Evolutionary conservation across 2,113 vertebrate genomes (phyloP).

Genomic region (Miniopterus natalensis): DNA sequence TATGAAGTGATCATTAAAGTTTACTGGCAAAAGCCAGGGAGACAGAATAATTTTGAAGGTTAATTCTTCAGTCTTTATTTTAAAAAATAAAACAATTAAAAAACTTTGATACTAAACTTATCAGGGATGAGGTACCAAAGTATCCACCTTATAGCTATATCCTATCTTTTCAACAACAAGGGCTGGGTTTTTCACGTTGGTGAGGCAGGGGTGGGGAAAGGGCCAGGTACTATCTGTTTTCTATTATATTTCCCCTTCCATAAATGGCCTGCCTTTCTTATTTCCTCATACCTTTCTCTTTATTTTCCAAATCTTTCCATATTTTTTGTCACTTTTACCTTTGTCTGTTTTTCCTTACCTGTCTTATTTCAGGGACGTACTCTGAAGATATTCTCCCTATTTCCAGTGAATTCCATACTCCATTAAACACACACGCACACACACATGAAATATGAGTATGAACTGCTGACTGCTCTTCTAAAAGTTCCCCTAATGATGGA

Average conservation of each 20-base stretch:
- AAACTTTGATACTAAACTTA: conserved; percentile 75
- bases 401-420: conserved; percentile 14
- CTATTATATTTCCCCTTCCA: background rate
- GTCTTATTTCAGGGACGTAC: conserved; percentile 19
- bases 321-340: conserved; percentile 36
- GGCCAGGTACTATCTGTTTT: background rate
- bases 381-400: conserved; percentile 51
- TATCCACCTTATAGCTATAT: conserved; percentile 53
- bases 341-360: background rate
- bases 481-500: background rate
- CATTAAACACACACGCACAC: background rate
- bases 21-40: conserved; percentile 59
- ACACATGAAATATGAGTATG: background rate
- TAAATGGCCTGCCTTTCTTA: background rate
- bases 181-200: conserved; percentile 67
- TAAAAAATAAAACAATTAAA: conserved; percentile 60
- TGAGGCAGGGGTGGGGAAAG: background rate
- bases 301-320: conserved; percentile 16
- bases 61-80: conserved; percentile 71
- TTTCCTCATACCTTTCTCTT: background rate
- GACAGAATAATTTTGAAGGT: conserved; percentile 53
- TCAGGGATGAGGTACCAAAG: conserved; percentile 81
- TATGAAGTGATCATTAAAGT: conserved; percentile 47
- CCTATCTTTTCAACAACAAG: conserved; percentile 69
- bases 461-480: background rate